Percentiles rank a stretch among this genome's conserved stretches.
Conservation (phyloP, 1,140 invertebrate species). For the Monochamus saltuarius region DNA sequence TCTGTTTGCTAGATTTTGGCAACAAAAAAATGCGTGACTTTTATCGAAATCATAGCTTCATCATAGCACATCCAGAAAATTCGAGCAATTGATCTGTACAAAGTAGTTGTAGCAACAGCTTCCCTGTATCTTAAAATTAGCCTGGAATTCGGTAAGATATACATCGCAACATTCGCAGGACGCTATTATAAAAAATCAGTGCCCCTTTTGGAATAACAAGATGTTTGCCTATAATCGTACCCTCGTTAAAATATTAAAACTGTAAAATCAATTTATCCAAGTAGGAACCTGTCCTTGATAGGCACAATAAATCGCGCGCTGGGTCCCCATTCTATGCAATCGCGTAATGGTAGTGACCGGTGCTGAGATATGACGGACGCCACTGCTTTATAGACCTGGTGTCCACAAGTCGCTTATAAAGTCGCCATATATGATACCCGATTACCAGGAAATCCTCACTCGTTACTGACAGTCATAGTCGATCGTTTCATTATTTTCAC, state of each 20-base stretch:
- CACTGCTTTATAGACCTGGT: slow-evolving; percentile 11
- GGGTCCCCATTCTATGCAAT: not conserved
- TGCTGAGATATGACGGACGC: slow-evolving; percentile 2
- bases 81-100: too few species aligned
- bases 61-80: too few species aligned
- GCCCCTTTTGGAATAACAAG: slow-evolving; percentile 9
- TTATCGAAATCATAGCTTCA: too few species aligned
- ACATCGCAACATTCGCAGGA: too few species aligned
- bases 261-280: slow-evolving; percentile 8
- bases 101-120: too few species aligned
- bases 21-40: too few species aligned
- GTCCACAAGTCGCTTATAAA: slow-evolving; percentile 11
- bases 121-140: too few species aligned
- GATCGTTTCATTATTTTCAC: too few species aligned
- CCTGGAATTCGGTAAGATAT: too few species aligned
- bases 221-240: slow-evolving; percentile 4
- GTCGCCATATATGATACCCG: slow-evolving; percentile 10
- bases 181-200: too few species aligned
- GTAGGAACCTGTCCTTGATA: not conserved
- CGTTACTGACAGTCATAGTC: not conserved
- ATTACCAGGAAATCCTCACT: slow-evolving; percentile 9
- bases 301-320: slow-evolving; percentile 1
- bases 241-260: slow-evolving; percentile 12
- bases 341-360: not conserved
- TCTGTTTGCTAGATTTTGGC: too few species aligned